Percentiles rank a stretch among this genome's conserved stretches.
Evolutionary conservation across 2,113 vertebrate genomes (phyloP).

Genomic region (Synodontis membranacea): DNA sequence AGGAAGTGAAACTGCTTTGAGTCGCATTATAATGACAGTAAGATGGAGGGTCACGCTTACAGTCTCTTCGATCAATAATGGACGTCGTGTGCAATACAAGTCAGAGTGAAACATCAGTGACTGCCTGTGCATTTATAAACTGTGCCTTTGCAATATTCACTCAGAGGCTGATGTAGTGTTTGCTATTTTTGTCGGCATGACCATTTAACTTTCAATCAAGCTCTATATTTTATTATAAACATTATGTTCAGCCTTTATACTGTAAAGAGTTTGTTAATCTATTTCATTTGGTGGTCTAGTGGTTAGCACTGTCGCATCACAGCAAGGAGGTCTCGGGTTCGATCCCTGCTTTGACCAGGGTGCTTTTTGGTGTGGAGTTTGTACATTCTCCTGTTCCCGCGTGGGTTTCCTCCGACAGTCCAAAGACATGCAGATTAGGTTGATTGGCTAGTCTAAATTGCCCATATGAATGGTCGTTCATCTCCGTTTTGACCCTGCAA

Average conservation of each 20-base stretch:
- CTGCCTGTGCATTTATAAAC: conserved; percentile 2
- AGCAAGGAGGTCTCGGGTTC: too few relatives aligned
- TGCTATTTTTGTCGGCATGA: background rate
- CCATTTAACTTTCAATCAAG: background rate
- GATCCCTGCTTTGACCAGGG: too few relatives aligned
- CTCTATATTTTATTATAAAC: background rate
- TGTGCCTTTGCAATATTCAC: background rate
- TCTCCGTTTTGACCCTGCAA: too few relatives aligned
- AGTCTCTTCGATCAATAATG: background rate
- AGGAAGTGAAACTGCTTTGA: background rate
- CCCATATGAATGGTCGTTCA: too few relatives aligned
- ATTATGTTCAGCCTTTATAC: background rate
- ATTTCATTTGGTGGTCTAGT: too few relatives aligned
- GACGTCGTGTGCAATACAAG: background rate
- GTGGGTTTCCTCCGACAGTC: too few relatives aligned
- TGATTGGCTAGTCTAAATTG: too few relatives aligned
- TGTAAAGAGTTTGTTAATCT: background rate
- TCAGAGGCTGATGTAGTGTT: background rate
- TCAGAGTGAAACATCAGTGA: background rate
- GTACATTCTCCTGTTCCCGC: too few relatives aligned
- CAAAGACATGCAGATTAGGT: too few relatives aligned
- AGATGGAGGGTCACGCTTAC: background rate
- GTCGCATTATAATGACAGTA: background rate
- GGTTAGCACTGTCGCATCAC: too few relatives aligned
- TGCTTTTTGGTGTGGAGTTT: too few relatives aligned